Evolutionary conservation across 2,888 invertebrate genomes (phyloP).

Genomic region (Oligia fasciuncula): DNA sequence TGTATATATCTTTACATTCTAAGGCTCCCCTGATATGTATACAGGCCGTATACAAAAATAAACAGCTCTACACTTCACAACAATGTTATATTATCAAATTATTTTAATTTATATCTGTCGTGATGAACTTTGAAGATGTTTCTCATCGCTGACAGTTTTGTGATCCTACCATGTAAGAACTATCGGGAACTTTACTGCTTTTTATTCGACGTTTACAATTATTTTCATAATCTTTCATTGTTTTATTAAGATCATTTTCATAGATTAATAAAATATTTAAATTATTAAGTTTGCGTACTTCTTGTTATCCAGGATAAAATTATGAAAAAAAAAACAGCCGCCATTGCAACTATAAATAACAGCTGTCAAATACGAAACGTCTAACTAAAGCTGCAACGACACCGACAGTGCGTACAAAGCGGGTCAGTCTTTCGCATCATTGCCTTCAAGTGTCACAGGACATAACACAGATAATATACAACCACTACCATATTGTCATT

Average conservation of each 20-base stretch:
- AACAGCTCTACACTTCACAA: conserved; percentile 84
- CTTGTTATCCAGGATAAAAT: too few relatives aligned
- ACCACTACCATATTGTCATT: conserved; percentile 83
- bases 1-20: conserved; percentile 72
- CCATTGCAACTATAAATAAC: neutral
- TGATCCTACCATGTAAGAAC: conserved; percentile 33
- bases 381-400: conserved; percentile 11
- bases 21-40: conserved; percentile 89
- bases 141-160: conserved; percentile 32
- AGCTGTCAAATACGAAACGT: conserved; percentile 40
- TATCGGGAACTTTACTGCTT: conserved; percentile 12
- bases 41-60: conserved; percentile 88
- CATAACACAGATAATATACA: conserved; percentile 69
- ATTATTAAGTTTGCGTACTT: too few relatives aligned
- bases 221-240: neutral
- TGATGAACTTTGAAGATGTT: conserved; percentile 16
- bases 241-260: too few relatives aligned
- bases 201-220: neutral
- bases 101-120: conserved; percentile 52
- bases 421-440: conserved; percentile 61
- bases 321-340: too few relatives aligned
- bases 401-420: conserved; percentile 35
- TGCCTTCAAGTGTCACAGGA: conserved; percentile 70
- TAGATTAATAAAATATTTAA: too few relatives aligned
- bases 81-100: conserved; percentile 70